Percentiles rank a stretch among this genome's conserved stretches.
Conservation (phyloP, 1,140 invertebrate species). For the Neodiprion fabricii region DNA sequence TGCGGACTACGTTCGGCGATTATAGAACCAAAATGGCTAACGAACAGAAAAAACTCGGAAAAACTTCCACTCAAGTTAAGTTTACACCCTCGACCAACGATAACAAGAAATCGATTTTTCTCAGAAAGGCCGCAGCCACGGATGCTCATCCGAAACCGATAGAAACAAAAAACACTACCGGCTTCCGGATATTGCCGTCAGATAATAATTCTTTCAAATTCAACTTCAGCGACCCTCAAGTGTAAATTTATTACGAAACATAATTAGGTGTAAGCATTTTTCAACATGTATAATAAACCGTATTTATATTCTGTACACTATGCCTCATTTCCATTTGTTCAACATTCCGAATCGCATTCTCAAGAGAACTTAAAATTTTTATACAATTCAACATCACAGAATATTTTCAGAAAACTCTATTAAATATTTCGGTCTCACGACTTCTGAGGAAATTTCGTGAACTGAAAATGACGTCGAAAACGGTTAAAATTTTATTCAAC, state of each 20-base stretch:
- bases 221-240: constrained; percentile 45
- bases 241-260: not conserved
- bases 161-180: not conserved
- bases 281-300: no score
- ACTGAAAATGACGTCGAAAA: no score
- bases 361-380: no score
- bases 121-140: constrained; percentile 58
- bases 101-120: constrained; percentile 63
- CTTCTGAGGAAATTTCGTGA: no score
- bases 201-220: constrained; percentile 54
- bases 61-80: constrained; percentile 54
- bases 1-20: constrained; percentile 76
- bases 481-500: no score
- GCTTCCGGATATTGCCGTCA: constrained; percentile 29
- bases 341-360: no score
- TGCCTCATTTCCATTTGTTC: no score
- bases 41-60: constrained; percentile 70
- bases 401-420: no score
- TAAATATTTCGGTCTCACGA: no score
- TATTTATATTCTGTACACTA: no score
- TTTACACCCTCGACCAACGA: constrained; percentile 49
- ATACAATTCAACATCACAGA: no score
- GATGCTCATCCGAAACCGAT: not conserved
- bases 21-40: constrained; percentile 77
- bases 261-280: no score